These are phyloP conservation scores for Yponomeuta evonymella DNA, from an alignment of 2,888 invertebrate genomes.

Conservation along the genomic window DNA sequence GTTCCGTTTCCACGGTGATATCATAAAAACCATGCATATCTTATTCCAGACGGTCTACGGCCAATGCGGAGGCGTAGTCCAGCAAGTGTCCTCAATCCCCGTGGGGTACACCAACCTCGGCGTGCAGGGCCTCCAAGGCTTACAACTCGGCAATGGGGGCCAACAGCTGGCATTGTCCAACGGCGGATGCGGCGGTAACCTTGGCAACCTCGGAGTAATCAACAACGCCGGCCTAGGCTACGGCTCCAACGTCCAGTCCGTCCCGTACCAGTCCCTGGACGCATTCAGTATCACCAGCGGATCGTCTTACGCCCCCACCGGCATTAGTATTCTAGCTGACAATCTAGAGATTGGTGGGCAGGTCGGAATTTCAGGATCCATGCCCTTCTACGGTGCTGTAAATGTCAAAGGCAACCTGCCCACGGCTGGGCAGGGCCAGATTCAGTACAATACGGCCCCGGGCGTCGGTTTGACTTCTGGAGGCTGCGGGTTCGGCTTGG, in stretches of 20 bases:
- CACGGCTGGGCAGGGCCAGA: slow-evolving; percentile 3
- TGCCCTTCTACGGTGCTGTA: slow-evolving; percentile 11
- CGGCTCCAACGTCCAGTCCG: not conserved
- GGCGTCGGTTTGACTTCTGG: slow-evolving; percentile 1
- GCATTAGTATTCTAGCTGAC: not conserved
- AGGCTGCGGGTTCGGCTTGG: not conserved
- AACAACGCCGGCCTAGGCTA: not conserved
- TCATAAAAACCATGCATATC: not conserved
- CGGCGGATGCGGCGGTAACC: not conserved
- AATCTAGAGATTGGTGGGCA: slow-evolving; percentile 2
- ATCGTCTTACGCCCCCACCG: not conserved
- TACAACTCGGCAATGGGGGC: not conserved
- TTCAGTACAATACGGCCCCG: not conserved
- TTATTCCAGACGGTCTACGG: not conserved
- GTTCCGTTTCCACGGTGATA: no score
- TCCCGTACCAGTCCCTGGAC: not conserved
- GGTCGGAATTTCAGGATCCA: slow-evolving; percentile 1
- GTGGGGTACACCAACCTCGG: not conserved
- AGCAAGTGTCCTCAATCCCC: not conserved
- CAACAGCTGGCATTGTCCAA: not conserved
- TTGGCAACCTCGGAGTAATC: not conserved
- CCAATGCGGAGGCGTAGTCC: not conserved
- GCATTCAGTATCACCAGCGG: not conserved
- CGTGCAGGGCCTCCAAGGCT: not conserved
- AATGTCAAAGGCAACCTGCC: not conserved